Conservation (phyloP, 2,888 invertebrate genomes). For the Tinea pellionella region DNA sequence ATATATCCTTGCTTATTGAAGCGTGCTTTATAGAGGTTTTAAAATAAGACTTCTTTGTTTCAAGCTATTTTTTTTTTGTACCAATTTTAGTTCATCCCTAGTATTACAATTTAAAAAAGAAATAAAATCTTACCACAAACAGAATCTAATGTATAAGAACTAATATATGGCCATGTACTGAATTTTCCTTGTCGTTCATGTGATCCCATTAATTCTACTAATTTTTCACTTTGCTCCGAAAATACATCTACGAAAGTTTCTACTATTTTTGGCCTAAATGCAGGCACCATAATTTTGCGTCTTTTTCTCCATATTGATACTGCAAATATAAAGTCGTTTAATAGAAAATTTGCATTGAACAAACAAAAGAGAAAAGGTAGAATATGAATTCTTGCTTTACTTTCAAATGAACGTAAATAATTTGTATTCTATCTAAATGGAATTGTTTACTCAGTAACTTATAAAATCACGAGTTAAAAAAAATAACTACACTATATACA, state of each 20-base stretch:
- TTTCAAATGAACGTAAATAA: too few relatives aligned
- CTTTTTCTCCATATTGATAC: constrained; percentile 71
- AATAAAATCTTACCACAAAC: constrained; percentile 63
- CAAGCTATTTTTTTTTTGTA: too few relatives aligned
- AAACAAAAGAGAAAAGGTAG: neutral
- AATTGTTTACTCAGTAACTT: too few relatives aligned
- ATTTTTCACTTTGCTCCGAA: constrained; percentile 65
- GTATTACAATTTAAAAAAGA: neutral
- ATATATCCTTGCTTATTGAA: too few relatives aligned
- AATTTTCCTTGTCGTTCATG: constrained; percentile 33
- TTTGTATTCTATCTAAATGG: too few relatives aligned
- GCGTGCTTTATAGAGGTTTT: too few relatives aligned
- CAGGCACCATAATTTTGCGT: constrained; percentile 72
- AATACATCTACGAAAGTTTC: constrained; percentile 73
- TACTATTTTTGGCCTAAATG: constrained; percentile 76
- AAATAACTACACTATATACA: too few relatives aligned
- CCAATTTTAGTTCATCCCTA: too few relatives aligned
- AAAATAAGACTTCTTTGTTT: too few relatives aligned
- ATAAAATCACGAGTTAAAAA: too few relatives aligned
- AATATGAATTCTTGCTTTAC: too few relatives aligned
- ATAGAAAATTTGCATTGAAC: too few relatives aligned
- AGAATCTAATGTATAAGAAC: constrained; percentile 71
- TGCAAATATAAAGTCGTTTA: constrained; percentile 19
- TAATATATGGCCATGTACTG: constrained; percentile 64
- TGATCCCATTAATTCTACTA: constrained; percentile 46